Evolutionary conservation across 2,113 vertebrate species (phyloP).

Genomic region (Myotis lucifugus): DNA sequence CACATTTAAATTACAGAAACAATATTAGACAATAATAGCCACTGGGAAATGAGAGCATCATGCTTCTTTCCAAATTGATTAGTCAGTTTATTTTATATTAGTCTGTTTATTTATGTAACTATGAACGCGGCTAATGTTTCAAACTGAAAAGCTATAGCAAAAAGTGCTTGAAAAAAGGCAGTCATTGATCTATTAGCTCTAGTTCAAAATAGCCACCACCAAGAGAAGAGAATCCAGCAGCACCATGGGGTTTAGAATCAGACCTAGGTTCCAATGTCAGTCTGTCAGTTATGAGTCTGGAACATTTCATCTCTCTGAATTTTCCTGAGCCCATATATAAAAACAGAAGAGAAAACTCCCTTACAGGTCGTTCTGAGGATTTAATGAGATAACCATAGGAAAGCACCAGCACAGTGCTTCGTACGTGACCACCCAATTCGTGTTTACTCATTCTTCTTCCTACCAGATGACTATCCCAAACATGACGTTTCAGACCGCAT

Average conservation of each 20-base stretch:
- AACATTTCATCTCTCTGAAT: background rate
- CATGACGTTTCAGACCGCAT: background rate
- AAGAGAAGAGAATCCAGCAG: background rate
- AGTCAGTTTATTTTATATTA: conserved; percentile 17
- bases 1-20: background rate
- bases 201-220: background rate
- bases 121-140: background rate
- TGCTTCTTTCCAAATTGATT: conserved; percentile 15
- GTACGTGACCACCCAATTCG: background rate
- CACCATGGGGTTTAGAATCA: background rate
- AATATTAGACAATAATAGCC: background rate
- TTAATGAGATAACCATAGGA: background rate
- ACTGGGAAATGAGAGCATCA: background rate
- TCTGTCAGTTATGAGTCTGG: background rate
- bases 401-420: background rate
- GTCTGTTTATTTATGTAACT: conserved; percentile 26
- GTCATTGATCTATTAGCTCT: too few relatives aligned
- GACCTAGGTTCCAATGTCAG: background rate
- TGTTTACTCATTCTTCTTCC: background rate
- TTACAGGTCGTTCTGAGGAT: background rate
- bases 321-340: background rate
- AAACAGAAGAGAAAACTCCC: background rate
- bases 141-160: background rate
- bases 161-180: background rate
- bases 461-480: background rate